Conservation (phyloP, 2,113 vertebrate genomes). For the Patagioenas fasciata region DNA sequence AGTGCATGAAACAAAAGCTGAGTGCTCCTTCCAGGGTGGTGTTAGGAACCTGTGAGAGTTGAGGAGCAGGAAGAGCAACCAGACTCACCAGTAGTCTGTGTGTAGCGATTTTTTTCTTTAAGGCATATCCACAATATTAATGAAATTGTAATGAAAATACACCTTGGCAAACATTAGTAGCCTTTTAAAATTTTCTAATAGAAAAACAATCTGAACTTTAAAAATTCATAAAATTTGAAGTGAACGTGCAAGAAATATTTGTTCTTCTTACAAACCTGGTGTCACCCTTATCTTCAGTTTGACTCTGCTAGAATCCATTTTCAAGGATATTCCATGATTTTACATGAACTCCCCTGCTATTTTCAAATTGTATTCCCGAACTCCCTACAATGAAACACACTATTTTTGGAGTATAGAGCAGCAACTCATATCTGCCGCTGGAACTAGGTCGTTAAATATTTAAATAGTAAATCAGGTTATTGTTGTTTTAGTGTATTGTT, state of each 20-base stretch:
- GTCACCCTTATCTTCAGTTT: background rate
- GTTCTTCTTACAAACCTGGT: background rate
- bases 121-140: background rate
- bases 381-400: background rate
- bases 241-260: background rate
- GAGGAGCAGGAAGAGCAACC: background rate
- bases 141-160: background rate
- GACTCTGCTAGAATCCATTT: background rate
- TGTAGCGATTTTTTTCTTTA: background rate
- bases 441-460: background rate
- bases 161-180: background rate
- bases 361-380: background rate
- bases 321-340: background rate
- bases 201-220: background rate
- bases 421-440: background rate
- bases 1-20: background rate
- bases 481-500: background rate
- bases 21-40: accelerated
- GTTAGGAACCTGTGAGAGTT: accelerated
- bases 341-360: background rate
- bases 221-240: background rate
- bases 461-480: background rate
- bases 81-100: background rate
- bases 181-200: background rate
- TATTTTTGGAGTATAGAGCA: background rate